phyloP scores from a whole-genome alignment of 2,888 invertebrate species.

The Ypsolopha scabrella region DNA sequence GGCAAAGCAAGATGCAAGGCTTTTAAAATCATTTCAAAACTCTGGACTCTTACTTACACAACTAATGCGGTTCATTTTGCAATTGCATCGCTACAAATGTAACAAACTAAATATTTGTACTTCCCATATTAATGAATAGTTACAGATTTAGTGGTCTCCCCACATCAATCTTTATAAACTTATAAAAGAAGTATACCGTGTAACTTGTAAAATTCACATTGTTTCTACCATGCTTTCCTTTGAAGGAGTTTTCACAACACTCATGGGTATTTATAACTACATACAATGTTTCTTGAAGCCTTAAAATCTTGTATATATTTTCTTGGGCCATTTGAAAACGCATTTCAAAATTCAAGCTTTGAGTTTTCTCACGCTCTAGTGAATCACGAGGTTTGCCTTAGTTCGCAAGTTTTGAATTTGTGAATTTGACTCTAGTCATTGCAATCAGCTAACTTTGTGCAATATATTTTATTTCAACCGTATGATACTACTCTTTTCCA shows the following conservation, averaged over 20 bases:
- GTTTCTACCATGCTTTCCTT: constrained; percentile 47
- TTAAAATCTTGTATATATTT: constrained; percentile 34
- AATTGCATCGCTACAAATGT: too few relatives aligned
- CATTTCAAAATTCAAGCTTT: not conserved
- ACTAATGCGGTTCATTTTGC: too few relatives aligned
- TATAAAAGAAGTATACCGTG: not conserved
- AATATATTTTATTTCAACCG: not conserved
- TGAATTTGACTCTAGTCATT: too few relatives aligned
- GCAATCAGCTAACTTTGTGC: not conserved
- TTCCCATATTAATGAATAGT: too few relatives aligned
- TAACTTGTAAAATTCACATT: constrained; percentile 15
- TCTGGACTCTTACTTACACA: too few relatives aligned
- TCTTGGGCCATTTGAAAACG: not conserved
- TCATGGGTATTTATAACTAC: constrained; percentile 49
- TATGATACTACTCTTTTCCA: not conserved
- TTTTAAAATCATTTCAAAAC: too few relatives aligned
- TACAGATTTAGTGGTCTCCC: not conserved
- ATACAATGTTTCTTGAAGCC: constrained; percentile 41
- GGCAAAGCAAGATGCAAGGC: too few relatives aligned
- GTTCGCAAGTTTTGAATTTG: not conserved
- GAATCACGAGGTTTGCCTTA: not conserved
- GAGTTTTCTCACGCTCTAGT: not conserved
- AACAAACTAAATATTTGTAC: too few relatives aligned
- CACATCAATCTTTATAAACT: not conserved
- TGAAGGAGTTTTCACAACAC: constrained; percentile 52